A percentile compares a stretch with the other conserved stretches of the same genome.
phyloP scores from a whole-genome alignment of 2,113 vertebrate species.

The Heterocephalus glaber region DNA sequence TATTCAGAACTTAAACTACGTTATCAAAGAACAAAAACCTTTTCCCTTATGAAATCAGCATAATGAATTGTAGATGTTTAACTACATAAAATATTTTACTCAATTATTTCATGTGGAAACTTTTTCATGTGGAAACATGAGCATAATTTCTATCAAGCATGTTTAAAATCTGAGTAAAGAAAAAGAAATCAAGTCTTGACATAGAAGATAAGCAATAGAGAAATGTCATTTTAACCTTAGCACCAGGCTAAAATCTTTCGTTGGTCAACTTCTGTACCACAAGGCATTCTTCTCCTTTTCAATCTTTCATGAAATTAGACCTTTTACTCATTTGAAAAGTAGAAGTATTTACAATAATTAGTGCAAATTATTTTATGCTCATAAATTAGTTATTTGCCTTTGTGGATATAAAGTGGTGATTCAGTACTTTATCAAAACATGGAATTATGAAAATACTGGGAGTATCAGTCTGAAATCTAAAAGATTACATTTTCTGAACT shows the following conservation, averaged over 20 bases:
- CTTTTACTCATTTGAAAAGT: constrained; percentile 75
- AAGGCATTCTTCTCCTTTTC: constrained; percentile 66
- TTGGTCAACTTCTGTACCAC: constrained; percentile 69
- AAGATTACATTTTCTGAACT: constrained; percentile 78
- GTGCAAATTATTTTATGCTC: constrained; percentile 84
- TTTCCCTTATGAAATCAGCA: constrained; percentile 62
- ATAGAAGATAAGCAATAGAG: constrained; percentile 44
- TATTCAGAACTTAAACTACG: constrained; percentile 52
- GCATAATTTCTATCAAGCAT: constrained; percentile 63
- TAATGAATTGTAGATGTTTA: constrained; percentile 45
- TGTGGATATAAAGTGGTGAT: constrained; percentile 79
- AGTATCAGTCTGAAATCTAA: constrained; percentile 77
- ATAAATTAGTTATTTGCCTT: constrained; percentile 77
- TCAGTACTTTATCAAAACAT: constrained; percentile 84
- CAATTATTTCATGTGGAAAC: constrained; percentile 18
- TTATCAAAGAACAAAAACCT: background rate
- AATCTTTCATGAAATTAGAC: constrained; percentile 61
- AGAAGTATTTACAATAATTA: constrained; percentile 84
- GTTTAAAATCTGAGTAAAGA: constrained; percentile 57
- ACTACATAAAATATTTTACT: constrained; percentile 66
- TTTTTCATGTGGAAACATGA: constrained; percentile 63
- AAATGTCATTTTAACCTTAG: constrained; percentile 70
- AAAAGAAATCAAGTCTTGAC: constrained; percentile 61
- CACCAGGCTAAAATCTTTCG: constrained; percentile 72
- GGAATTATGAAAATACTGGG: constrained; percentile 77